phyloP scores from a whole-genome alignment of 2,888 invertebrate genomes.

The Horisme vitalbata region DNA sequence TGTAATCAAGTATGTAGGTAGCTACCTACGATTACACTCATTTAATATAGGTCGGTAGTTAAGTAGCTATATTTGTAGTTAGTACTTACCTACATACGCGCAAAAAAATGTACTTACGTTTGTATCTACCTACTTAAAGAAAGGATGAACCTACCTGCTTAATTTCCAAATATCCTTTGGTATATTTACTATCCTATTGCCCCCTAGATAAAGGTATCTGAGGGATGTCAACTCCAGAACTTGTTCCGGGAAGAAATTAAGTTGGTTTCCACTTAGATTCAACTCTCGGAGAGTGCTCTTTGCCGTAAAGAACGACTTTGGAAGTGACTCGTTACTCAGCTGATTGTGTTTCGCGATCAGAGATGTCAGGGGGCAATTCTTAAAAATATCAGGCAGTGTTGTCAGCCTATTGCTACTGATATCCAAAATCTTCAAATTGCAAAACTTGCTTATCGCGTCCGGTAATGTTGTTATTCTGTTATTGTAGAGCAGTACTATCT shows the following conservation, averaged over 20 bases:
- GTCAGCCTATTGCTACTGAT: slow-evolving; percentile 93
- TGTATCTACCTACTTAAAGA: too few relatives aligned
- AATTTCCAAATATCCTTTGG: slow-evolving; percentile 89
- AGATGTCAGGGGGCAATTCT: slow-evolving; percentile 88
- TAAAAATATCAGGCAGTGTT: slow-evolving; percentile 89
- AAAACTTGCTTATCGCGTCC: slow-evolving; percentile 84
- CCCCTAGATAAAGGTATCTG: slow-evolving; percentile 94
- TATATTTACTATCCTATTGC: slow-evolving; percentile 91
- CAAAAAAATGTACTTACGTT: too few relatives aligned
- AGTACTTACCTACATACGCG: too few relatives aligned
- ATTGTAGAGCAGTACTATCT: slow-evolving; percentile 92
- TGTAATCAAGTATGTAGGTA: too few relatives aligned
- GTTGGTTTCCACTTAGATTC: slow-evolving; percentile 96
- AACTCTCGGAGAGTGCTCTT: slow-evolving; percentile 88
- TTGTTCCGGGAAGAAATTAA: slow-evolving; percentile 93
- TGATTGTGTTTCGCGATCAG: slow-evolving; percentile 95
- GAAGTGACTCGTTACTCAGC: slow-evolving; percentile 91
- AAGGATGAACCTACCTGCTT: slow-evolving; percentile 69
- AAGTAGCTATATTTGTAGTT: too few relatives aligned
- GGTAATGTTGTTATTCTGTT: slow-evolving; percentile 90
- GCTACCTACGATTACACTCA: too few relatives aligned
- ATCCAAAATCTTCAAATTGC: slow-evolving; percentile 91
- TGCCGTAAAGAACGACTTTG: slow-evolving; percentile 90
- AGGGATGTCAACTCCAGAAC: slow-evolving; percentile 89
- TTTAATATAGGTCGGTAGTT: too few relatives aligned